Evolutionary conservation across 30 jellyfish, hydroid and myxozoan species (phyloP).

Genomic region (Hydractinia symbiolongicarpus): DNA sequence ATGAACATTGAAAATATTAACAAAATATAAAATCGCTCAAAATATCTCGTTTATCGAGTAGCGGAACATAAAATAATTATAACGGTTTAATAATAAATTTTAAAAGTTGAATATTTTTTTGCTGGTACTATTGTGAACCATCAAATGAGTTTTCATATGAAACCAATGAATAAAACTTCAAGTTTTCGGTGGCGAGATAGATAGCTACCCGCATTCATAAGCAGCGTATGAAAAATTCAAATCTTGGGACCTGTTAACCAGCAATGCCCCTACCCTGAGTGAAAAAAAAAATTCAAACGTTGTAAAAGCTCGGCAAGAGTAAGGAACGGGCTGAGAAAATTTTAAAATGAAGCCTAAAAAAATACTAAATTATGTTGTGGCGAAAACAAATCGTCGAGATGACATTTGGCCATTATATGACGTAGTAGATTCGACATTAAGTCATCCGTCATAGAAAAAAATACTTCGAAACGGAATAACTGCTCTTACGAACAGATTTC

Average conservation of each 20-base stretch:
- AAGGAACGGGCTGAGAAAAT: not conserved
- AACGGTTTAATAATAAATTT: not conserved
- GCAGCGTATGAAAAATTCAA: slow-evolving; percentile 30
- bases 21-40: too few relatives aligned
- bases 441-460: too few relatives aligned
- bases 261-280: slow-evolving; percentile 22
- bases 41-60: too few relatives aligned
- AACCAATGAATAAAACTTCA: not conserved
- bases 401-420: too few relatives aligned
- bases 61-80: too few relatives aligned
- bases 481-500: too few relatives aligned
- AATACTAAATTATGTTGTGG: not conserved
- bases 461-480: too few relatives aligned
- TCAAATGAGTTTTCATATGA: not conserved
- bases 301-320: not conserved
- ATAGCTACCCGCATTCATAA: not conserved
- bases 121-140: not conserved
- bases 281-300: not conserved
- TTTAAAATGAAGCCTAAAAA: not conserved
- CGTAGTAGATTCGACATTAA: too few relatives aligned
- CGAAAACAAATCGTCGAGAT: not conserved
- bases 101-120: not conserved
- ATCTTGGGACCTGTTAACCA: slow-evolving; percentile 25
- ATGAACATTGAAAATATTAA: too few relatives aligned
- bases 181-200: slow-evolving; percentile 18